Base-by-base conservation (phyloP, 2,888 invertebrate genomes). In the Chrysotoxum bicinctum region DNA sequence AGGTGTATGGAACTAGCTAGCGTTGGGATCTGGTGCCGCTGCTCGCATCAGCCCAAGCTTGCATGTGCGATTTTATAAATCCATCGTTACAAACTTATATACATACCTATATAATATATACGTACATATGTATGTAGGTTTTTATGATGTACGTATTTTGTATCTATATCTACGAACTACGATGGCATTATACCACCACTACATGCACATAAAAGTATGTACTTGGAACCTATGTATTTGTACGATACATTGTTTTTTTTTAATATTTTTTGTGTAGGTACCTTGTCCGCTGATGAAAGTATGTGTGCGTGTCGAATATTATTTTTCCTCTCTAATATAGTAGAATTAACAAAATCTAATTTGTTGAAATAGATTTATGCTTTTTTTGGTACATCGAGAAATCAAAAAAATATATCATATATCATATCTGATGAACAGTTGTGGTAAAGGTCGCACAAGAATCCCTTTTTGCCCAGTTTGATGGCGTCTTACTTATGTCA, bases 21-120 rank as follows among this genome's bases (percentile, higher is more conserved):
- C 48, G n/a, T 16, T 50, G 48, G 50, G 50, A 50, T 26, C 30
- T 72, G 68, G 58, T 52, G 4, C 16, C 12, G 37, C 37, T 40
- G 32, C n/a, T 70, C 70, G 74, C 75, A 75, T 50, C 40, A 48
- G 76, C 60, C 58, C 43, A 72, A 68, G 81, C 85, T 81, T 81
- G 81, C 85, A 85, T 85, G 73, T 85, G 76, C 81, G 81, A 85
- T 85, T 85, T 81, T 76, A 64, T 77, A 85, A 85, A 80, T 70
- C 69, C 56, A 83, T 43, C 62, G 50, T 30, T 83, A 75, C 66
- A 19, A 62, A 60, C 50, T 7, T 77, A 32, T 68, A 30, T 43
- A 43, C n/a, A 52, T 37, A 82, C n/a, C 9, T 66, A 45, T 37
- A 37, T 56, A 58, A 35, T 62, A 32, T 72, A 26, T 26, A 26